These are phyloP conservation scores for Marmota flaviventris DNA, from an alignment of 2,113 vertebrate species.

Conservation along the genomic window DNA sequence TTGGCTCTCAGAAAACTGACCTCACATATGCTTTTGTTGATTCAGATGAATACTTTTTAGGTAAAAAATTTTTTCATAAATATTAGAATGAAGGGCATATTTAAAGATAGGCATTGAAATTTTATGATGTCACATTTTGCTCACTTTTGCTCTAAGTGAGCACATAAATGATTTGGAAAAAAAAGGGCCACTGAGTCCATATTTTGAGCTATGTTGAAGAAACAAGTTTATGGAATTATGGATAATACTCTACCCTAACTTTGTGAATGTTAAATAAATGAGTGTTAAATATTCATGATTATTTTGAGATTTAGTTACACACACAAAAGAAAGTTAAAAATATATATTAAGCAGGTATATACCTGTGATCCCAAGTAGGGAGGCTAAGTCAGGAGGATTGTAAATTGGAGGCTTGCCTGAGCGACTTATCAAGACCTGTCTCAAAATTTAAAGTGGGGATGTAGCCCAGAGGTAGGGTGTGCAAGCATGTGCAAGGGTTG, in stretches of 20 bases:
- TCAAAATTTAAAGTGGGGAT: background rate
- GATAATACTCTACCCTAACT: background rate
- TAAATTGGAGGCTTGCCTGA: background rate
- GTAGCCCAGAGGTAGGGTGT: background rate
- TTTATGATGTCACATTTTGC: conserved; percentile 18
- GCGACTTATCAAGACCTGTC: background rate
- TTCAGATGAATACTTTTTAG: conserved; percentile 41
- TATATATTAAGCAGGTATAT: background rate
- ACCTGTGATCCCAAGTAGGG: background rate
- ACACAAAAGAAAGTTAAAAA: background rate
- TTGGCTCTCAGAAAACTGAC: conserved; percentile 1
- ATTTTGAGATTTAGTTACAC: conserved; percentile 34
- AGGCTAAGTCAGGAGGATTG: background rate
- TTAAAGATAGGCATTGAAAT: background rate
- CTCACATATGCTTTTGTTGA: background rate
- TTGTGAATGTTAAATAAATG: background rate
- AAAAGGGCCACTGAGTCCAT: background rate
- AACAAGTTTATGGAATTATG: background rate
- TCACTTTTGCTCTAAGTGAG: background rate
- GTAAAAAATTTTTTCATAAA: conserved; percentile 48
- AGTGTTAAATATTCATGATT: background rate
- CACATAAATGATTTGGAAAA: background rate
- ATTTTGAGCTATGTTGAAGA: conserved; percentile 23
- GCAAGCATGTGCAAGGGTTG: background rate
- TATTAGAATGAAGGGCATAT: background rate